phyloP scores from a whole-genome alignment of 2,113 vertebrate genomes.

The Dascyllus trimaculatus region DNA sequence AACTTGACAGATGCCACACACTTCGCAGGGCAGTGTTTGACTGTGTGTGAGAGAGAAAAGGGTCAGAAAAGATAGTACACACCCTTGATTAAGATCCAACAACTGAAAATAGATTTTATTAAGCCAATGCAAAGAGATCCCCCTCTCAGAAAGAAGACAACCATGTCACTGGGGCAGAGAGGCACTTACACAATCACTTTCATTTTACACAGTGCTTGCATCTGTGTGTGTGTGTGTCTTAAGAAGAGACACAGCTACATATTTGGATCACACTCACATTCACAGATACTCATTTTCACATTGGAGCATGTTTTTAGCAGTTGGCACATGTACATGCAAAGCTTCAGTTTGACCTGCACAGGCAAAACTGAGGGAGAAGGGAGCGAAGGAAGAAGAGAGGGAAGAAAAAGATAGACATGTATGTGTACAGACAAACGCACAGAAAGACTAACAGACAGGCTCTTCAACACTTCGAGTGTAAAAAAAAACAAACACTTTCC shows the following conservation, averaged over 20 bases:
- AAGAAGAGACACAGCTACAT: slow-evolving; percentile 67
- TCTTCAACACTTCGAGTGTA: slow-evolving; percentile 80
- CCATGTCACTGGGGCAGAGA: slow-evolving; percentile 64
- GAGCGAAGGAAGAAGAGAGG: slow-evolving; percentile 12
- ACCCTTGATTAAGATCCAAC: slow-evolving; percentile 50
- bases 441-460: slow-evolving; percentile 81
- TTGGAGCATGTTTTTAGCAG: slow-evolving; percentile 66
- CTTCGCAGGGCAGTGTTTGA: neutral
- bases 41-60: neutral
- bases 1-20: neutral
- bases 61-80: slow-evolving; percentile 44
- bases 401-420: slow-evolving; percentile 68
- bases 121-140: slow-evolving; percentile 55
- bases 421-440: slow-evolving; percentile 53
- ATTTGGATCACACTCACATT: slow-evolving; percentile 45
- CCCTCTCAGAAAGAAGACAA: slow-evolving; percentile 47
- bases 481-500: slow-evolving; percentile 73
- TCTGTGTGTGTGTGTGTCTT: slow-evolving; percentile 50
- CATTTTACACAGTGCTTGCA: slow-evolving; percentile 59
- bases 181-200: slow-evolving; percentile 77
- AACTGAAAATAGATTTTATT: slow-evolving; percentile 70
- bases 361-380: slow-evolving; percentile 58
- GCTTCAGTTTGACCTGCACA: slow-evolving; percentile 84
- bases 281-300: slow-evolving; percentile 57
- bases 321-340: slow-evolving; percentile 98